These are phyloP conservation scores for Pheosia gnoma DNA, from an alignment of 2,888 invertebrate species.

Conservation along the genomic window DNA sequence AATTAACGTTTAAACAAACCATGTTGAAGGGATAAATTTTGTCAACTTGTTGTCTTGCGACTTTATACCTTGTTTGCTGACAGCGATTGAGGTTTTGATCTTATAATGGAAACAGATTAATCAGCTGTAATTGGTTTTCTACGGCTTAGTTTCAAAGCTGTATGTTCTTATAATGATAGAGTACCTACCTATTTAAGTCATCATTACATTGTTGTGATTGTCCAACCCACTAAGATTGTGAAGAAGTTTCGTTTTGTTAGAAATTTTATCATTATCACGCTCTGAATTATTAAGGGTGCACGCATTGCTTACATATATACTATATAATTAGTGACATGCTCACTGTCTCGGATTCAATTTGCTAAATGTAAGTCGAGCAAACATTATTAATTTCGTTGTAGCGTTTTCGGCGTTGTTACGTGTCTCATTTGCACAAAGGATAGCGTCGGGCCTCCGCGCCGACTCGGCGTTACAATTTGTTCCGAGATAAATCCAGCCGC, in stretches of 20 bases:
- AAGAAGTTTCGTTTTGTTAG: too few species aligned
- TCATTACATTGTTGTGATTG: too few species aligned
- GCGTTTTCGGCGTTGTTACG: constrained; percentile 66
- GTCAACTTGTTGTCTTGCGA: constrained; percentile 66
- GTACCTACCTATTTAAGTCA: too few species aligned
- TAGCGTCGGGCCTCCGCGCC: constrained; percentile 30
- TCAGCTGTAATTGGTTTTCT: constrained; percentile 12
- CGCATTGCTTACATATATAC: constrained; percentile 5
- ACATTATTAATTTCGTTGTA: constrained; percentile 68
- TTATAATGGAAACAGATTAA: constrained; percentile 31
- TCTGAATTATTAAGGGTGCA: neutral
- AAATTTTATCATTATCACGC: neutral
- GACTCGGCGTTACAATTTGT: constrained; percentile 72
- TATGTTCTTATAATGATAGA: neutral
- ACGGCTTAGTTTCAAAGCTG: neutral
- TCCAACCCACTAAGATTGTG: too few species aligned
- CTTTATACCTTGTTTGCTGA: constrained; percentile 51
- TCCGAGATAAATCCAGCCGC: constrained; percentile 75
- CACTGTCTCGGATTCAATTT: constrained; percentile 33
- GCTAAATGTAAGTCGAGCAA: constrained; percentile 48
- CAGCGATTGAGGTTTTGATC: constrained; percentile 30
- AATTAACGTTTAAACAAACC: constrained; percentile 74
- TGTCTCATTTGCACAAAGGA: constrained; percentile 74
- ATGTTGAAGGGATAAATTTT: constrained; percentile 66
- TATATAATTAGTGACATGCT: constrained; percentile 27